Conservation (phyloP, 1,140 invertebrate species). For the Drosophila auraria region DNA sequence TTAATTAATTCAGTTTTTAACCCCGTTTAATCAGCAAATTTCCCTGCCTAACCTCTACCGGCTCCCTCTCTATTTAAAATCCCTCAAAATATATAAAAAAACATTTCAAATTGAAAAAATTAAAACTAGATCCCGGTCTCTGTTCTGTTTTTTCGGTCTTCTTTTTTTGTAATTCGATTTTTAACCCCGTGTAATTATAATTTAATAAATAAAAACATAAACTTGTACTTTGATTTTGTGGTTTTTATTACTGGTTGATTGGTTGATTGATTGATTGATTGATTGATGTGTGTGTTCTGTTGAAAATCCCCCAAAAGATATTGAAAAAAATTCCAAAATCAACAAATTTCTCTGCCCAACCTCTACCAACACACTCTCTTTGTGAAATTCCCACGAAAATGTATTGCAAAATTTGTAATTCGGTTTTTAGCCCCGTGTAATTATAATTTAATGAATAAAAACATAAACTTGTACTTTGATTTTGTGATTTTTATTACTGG, state of each 20-base stretch:
- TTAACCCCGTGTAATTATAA: conserved; percentile 47
- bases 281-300: neutral
- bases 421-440: conserved; percentile 36
- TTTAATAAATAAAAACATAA: conserved; percentile 54
- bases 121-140: conserved; percentile 3
- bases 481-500: conserved; percentile 49
- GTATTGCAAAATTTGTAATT: too few species aligned
- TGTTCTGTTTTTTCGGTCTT: conserved; percentile 33
- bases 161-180: conserved; percentile 20
- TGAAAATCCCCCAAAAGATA: too few species aligned
- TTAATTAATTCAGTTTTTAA: too few species aligned
- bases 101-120: conserved; percentile 45
- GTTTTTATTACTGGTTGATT: conserved; percentile 53
- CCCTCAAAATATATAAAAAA: too few species aligned
- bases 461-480: conserved; percentile 27
- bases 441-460: conserved; percentile 57
- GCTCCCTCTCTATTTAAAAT: too few species aligned
- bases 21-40: too few species aligned
- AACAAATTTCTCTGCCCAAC: too few species aligned
- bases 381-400: too few species aligned
- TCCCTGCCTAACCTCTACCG: too few species aligned
- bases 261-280: conserved; percentile 37
- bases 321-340: too few species aligned
- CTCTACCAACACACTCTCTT: too few species aligned
- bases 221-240: conserved; percentile 29